Base-by-base conservation (phyloP, 1,140 invertebrate species). In the Drosophila sp. region DNA sequence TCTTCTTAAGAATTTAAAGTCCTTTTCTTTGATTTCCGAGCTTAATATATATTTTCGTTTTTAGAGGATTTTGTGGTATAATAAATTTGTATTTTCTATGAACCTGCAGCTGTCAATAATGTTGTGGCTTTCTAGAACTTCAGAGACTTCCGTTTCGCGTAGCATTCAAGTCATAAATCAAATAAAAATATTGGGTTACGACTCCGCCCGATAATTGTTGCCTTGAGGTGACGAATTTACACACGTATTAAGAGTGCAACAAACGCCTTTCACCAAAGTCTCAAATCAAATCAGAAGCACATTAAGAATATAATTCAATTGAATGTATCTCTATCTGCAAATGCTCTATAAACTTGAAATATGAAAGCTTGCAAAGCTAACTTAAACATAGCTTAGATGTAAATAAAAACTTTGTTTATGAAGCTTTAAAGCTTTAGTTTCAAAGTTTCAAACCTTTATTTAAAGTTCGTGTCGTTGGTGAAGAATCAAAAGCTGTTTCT, bases 151-250 rank as follows among this genome's bases (percentile, higher is more conserved):
- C 67, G 67, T 70, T 67, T 25, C 5, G 41, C 18, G 7, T 1
- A n/a, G 5, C 9, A 50, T 29, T 13, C 36, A 11, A 48, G 18
- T 64, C 34, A 71, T 65, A 65, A 71, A 65, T 57, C 51, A 71
- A 41, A 57, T 4, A 29, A 66, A 14, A 45, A 25, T 2, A 6
- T 48, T 7, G 27, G 18, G 1, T 32, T 32, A 14, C 48, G 48
- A 64, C 48, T 54, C 29, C 63, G 63, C 53, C 63, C 63, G 51
- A 57, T 45, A 18, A 63, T 54, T 62, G 40, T 54, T 62, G 40
- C 58, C 66, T 62, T 63, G 57, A 34, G 36, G 50, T 46, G n/a
- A 43, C 32, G 43, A 62, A 40, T 40, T n/a, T 5, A 36, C 18
- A 18, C 43, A 27, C 58, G n/a, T 65, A 65, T 45, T 27, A 14